A percentile compares a stretch with the other conserved stretches of the same genome.
Conservation (phyloP, 2,797 vertebrate species). For the Fundulus diaphanus region DNA sequence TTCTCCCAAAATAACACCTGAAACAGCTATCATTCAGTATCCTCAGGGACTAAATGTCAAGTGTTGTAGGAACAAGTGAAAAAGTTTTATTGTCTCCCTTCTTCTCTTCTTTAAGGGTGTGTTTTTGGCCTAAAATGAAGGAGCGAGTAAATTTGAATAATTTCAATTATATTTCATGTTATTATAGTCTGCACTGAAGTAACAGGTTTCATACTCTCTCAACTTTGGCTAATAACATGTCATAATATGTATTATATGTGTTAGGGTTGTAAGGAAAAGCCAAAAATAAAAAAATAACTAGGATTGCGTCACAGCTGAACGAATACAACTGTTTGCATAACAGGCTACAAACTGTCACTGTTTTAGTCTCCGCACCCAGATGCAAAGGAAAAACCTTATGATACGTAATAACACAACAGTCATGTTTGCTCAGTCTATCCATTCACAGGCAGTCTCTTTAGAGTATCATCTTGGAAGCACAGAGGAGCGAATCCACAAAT, state of each 20-base stretch:
- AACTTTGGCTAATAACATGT: not conserved
- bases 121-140: not conserved
- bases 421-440: constrained; percentile 52
- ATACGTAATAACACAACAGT: constrained; percentile 56
- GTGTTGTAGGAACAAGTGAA: not conserved
- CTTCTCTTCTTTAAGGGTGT: not conserved
- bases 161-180: too few relatives aligned
- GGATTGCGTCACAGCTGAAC: not conserved
- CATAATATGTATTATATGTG: not conserved
- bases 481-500: constrained; percentile 72
- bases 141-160: not conserved
- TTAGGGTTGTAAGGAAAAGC: not conserved
- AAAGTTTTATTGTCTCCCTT: not conserved
- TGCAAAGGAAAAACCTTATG: constrained; percentile 23
- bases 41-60: not conserved
- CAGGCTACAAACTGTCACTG: constrained; percentile 39
- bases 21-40: too few relatives aligned
- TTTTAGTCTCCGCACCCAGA: constrained; percentile 21
- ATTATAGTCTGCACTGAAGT: too few relatives aligned
- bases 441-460: constrained; percentile 35
- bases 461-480: constrained; percentile 81
- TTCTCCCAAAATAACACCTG: not conserved
- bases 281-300: not conserved
- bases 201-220: too few relatives aligned
- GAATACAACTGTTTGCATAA: not conserved